phyloP scores from a whole-genome alignment of 2,797 vertebrate genomes.

The Falco berigora region DNA sequence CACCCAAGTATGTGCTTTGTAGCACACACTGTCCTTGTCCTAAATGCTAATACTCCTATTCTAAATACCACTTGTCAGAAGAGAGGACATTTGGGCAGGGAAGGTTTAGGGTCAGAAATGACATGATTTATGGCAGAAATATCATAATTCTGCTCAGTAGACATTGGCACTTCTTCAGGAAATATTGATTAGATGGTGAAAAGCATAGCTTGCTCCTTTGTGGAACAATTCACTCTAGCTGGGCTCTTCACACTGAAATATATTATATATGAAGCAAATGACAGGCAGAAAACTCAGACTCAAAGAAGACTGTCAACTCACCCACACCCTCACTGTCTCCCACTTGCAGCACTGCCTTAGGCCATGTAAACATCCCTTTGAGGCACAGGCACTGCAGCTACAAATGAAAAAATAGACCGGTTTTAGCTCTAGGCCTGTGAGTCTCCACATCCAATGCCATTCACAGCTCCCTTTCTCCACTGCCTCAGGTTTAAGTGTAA shows the following conservation, averaged over 20 bases:
- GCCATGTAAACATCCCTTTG: background rate
- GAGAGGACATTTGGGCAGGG: background rate
- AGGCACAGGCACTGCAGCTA: background rate
- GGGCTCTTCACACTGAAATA: background rate
- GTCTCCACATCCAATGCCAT: background rate
- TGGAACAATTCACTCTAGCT: background rate
- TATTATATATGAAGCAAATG: background rate
- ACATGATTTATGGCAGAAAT: background rate
- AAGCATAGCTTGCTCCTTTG: background rate
- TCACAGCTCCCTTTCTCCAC: background rate
- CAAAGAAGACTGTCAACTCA: background rate
- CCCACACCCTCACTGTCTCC: background rate
- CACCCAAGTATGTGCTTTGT: background rate
- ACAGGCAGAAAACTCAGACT: background rate
- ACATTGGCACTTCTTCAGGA: background rate
- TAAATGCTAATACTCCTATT: background rate
- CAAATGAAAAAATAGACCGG: background rate
- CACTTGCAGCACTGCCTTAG: background rate
- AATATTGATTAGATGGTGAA: slow-evolving; percentile 10
- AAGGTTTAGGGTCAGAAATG: background rate
- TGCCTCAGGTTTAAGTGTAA: background rate
- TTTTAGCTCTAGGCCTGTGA: background rate
- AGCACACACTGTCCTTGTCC: background rate
- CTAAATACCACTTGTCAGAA: background rate
- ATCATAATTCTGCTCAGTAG: background rate